Evolutionary conservation across 2,888 invertebrate species (phyloP).

Genomic region (Lasiommata megera): DNA sequence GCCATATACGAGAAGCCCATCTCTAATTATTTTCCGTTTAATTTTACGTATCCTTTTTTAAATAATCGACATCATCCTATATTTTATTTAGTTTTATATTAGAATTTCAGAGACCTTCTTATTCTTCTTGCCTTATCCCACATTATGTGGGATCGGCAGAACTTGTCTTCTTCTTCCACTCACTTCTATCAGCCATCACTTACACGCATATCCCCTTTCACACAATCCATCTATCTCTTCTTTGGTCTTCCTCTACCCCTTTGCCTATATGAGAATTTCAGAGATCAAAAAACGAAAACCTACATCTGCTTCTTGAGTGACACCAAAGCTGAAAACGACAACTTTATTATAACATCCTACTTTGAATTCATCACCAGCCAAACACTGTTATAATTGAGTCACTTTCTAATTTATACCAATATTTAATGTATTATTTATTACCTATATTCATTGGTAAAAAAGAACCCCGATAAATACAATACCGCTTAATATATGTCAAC

Average conservation of each 20-base stretch:
- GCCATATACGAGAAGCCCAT: slow-evolving; percentile 40
- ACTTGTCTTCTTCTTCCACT: too few species aligned
- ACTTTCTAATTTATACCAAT: slow-evolving; percentile 1
- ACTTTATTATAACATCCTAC: background rate
- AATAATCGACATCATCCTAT: too few species aligned
- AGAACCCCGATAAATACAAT: background rate
- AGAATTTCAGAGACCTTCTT: too few species aligned
- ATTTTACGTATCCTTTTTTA: slow-evolving; percentile 5
- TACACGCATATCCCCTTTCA: too few species aligned
- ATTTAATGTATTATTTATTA: background rate
- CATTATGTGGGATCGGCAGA: too few species aligned
- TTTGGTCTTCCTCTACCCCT: too few species aligned
- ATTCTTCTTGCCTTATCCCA: too few species aligned
- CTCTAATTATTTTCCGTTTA: slow-evolving; percentile 1
- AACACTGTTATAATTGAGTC: background rate
- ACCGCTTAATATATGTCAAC: slow-evolving; percentile 1
- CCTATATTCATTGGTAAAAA: background rate
- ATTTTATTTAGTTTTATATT: too few species aligned
- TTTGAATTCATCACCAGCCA: background rate
- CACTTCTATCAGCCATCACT: too few species aligned
- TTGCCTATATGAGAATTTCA: too few species aligned
- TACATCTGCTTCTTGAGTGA: background rate
- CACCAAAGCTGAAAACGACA: background rate
- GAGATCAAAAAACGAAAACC: too few species aligned
- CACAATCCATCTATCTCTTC: too few species aligned